Base-by-base conservation (phyloP, 2,888 invertebrate genomes). In the Bembecia ichneumoniformis region DNA sequence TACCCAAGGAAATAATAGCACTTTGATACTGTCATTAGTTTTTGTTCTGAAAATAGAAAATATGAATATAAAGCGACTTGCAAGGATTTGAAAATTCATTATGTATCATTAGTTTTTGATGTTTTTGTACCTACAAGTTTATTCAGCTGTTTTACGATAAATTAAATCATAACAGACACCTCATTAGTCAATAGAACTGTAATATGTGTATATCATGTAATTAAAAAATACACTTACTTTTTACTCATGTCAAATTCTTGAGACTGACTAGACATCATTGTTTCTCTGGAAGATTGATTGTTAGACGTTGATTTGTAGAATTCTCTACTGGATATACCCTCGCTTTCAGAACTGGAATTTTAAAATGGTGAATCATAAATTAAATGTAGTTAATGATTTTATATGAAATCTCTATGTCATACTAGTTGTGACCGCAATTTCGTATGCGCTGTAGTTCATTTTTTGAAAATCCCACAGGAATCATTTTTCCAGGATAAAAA, bases 1-100 rank as follows among this genome's bases (percentile, higher is more conserved):
- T 59, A 91, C 90, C 91, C 91, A 92, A 13, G 90, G 90, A 62
- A 91, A 87, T 3, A 89, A 74, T 3, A 89, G 64, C 61, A 89
- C 78, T 59, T 71, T 82, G n/a, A 90, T 72, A 45, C 87, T 82
- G 58, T 78, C 65, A 47, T 57, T 48, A 43, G 53, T 46, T 34
- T 58, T 58, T 3, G 57, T 48, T 47, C 82, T 82, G 54, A 52
- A 74, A 64, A 44, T 48, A 15, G 20, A 47, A 48, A 53, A 43
- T 47, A 47, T 11, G 20, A n/a, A n/a, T n/a, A n/a, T n/a, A n/a
- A 35, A 11, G 35, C 11, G 35, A 35, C 5, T 40, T 3, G 10
- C 1, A 40, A 40, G 3, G 3, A 20, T 20, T 20, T 20, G 20
- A 20, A 20, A 20, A 20, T 20, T 20, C 28, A 28, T 28, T 28